Conservation (phyloP, 2,113 vertebrate genomes). For the Chinchilla lanigera region DNA sequence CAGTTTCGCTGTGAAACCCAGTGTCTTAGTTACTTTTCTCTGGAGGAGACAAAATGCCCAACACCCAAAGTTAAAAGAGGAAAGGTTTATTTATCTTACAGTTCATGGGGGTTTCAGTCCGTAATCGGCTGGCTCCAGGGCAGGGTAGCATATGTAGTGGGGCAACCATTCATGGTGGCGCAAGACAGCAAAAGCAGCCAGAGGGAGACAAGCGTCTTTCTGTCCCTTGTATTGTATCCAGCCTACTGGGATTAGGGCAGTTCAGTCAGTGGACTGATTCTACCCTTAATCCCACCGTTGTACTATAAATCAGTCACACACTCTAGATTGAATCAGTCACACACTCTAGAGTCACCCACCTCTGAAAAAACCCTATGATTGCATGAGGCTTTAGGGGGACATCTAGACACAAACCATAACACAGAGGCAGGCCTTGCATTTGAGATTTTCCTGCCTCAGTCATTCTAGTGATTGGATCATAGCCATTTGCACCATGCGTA, state of each 20-base stretch:
- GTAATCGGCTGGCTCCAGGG: not conserved
- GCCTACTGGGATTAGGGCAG: not conserved
- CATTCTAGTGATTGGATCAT: not conserved
- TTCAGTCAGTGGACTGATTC: not conserved
- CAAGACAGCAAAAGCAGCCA: not conserved
- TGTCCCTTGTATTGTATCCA: not conserved
- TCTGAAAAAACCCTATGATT: no score
- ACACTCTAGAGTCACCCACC: no score
- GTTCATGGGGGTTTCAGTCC: not conserved
- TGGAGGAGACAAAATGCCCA: not conserved
- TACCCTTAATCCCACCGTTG: no score
- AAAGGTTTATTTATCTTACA: not conserved
- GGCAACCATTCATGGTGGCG: not conserved
- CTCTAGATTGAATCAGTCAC: no score
- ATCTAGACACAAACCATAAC: no score
- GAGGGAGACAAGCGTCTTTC: not conserved
- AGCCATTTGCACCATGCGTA: not conserved
- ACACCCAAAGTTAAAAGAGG: not conserved
- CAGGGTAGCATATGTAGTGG: not conserved
- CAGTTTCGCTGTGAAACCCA: not conserved
- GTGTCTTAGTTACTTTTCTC: not conserved
- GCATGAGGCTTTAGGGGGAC: no score
- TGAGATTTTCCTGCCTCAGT: not conserved
- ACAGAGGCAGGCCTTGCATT: not conserved
- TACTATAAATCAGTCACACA: no score